A percentile compares a stretch with the other conserved stretches of the same genome.
Evolutionary conservation across 2,888 invertebrate genomes (phyloP).

Genomic region (Conchocele bisecta): DNA sequence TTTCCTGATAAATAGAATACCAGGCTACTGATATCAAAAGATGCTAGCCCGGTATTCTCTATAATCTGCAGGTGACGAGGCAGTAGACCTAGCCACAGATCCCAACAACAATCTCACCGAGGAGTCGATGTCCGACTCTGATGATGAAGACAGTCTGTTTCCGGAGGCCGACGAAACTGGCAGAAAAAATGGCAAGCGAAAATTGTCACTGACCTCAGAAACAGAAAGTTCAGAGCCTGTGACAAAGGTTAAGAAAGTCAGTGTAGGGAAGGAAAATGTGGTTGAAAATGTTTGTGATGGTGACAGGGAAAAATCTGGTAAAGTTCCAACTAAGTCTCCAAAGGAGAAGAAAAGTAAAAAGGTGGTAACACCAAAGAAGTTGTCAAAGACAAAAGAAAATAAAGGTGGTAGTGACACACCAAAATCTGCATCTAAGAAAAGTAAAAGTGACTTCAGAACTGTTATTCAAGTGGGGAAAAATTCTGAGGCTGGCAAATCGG

Average conservation of each 20-base stretch:
- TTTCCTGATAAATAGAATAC: no score
- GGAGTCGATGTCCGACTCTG: background rate
- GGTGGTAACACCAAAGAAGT: no score
- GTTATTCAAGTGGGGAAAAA: conserved; percentile 2
- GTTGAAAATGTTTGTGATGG: background rate
- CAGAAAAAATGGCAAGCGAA: conserved; percentile 9
- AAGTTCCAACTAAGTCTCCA: no score
- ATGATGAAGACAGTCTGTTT: background rate
- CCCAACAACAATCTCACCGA: conserved; percentile 1
- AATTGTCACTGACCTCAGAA: conserved; percentile 3
- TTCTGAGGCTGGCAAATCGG: background rate
- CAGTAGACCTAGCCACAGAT: no score
- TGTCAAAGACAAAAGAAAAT: conserved; percentile 2
- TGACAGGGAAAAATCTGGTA: background rate
- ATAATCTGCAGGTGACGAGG: no score
- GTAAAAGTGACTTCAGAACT: conserved; percentile 5
- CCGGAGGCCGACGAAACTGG: background rate
- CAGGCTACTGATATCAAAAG: no score
- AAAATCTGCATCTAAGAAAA: background rate
- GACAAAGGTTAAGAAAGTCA: conserved; percentile 30
- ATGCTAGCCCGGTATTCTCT: no score
- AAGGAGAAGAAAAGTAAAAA: no score
- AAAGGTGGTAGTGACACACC: background rate
- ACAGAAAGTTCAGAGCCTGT: background rate
- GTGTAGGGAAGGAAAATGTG: background rate